A percentile compares a stretch with the other conserved stretches of the same genome.
phyloP scores from a whole-genome alignment of 1,140 invertebrate genomes.

The Trichonephila inaurata region DNA sequence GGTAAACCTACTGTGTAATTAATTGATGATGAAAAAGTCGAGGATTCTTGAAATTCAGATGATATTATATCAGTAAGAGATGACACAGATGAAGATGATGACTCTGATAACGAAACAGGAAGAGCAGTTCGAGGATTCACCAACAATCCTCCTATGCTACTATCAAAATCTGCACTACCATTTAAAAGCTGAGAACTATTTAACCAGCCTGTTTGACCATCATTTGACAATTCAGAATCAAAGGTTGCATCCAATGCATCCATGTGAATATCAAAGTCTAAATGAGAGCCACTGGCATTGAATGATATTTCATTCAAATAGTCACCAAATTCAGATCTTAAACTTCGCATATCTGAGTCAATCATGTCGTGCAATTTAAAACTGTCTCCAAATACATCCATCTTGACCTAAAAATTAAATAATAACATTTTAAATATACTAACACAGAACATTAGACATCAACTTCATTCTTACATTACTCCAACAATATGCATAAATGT shows the following conservation, averaged over 20 bases:
- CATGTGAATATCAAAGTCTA: background rate
- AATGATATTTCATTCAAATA: slow-evolving; percentile 33
- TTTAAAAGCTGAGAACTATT: slow-evolving; percentile 60
- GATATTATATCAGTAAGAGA: slow-evolving; percentile 17
- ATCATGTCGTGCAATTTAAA: slow-evolving; percentile 85
- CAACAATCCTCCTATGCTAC: slow-evolving; percentile 78
- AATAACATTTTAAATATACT: no score
- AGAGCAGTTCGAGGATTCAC: slow-evolving; percentile 81
- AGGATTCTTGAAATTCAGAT: slow-evolving; percentile 39
- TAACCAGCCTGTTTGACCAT: slow-evolving; percentile 39
- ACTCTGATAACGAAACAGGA: slow-evolving; percentile 77
- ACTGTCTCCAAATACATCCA: slow-evolving; percentile 67
- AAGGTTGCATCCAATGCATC: slow-evolving; percentile 59
- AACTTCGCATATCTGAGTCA: slow-evolving; percentile 89
- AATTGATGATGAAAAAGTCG: slow-evolving; percentile 46
- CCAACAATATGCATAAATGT: no score
- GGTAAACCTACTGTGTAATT: slow-evolving; percentile 68
- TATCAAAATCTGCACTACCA: slow-evolving; percentile 73
- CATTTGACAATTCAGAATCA: slow-evolving; percentile 74
- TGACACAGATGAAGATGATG: background rate
- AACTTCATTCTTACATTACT: no score
- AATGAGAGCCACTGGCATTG: background rate
- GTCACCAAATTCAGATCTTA: slow-evolving; percentile 23
- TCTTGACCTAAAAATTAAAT: slow-evolving; percentile 13
- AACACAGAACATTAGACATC: no score